Evolutionary conservation across 1,140 invertebrate genomes (phyloP), one percentile per base, ranked within the genome.

Genomic region (Drosophila lacertosa): DNA sequence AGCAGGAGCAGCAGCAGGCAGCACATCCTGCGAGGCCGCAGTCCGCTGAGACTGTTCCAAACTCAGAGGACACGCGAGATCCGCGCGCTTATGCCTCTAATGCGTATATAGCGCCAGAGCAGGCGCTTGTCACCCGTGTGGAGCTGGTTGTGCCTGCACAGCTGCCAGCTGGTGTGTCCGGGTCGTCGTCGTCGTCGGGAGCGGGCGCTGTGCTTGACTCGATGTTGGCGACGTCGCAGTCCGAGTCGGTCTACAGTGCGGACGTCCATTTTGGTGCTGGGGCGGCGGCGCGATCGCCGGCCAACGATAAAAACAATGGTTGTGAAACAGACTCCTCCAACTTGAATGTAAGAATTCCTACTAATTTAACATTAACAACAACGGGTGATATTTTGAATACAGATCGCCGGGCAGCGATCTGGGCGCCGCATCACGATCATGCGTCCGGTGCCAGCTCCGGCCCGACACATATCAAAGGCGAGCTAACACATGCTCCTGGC

Each of bases 281-380:
- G 33, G 54, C 69, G 24, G 51, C 51, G 33, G 54, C 69, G 24
- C 45, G 45, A 40, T 69, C 67, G 10, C 24, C 55, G 32, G 18
- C 48, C 47, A 76, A 65, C 24, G 59, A 83, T 50, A 88, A 78
- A 88, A 78, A 57, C 44, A 80, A 88, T 82, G 82, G 82, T 88
- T 88, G 83, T 88, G 83, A 47, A 75, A 82, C 50, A 69, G 77
- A 88, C 67, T 70, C 81, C 59, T 64, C 79, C 71, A 89, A 60
- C 40, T 78, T 77, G 65, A 78, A 76, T 47, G 35, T 86, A 70
- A 81, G 74, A 73, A 88, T 66, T 88, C 70, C 82, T 88, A 82
- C 57, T 78, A 86, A 78, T 35, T 39, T 88, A 76, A 47, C 66
- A 67, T 63, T 83, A 86, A 65, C 75, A 69, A 45, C 64, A 64